Evolutionary conservation across 2,113 vertebrate species (phyloP).

Genomic region (Formicarius rufipectus): DNA sequence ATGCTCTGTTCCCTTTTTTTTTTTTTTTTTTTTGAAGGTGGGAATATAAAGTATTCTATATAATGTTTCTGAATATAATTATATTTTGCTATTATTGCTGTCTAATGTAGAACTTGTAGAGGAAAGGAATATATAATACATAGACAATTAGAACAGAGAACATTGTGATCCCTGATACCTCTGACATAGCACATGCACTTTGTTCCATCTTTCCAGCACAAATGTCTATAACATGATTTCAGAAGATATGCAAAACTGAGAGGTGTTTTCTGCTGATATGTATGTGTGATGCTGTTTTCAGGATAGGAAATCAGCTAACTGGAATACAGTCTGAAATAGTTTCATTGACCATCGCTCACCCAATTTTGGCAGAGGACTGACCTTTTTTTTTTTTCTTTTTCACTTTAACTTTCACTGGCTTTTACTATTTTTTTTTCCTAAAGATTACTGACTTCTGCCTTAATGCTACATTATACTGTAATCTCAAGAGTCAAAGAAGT

Average conservation of each 20-base stretch:
- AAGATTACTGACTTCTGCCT: neutral
- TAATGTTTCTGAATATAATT: neutral
- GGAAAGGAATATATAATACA: neutral
- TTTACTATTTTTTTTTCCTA: neutral
- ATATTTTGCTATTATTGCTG: neutral
- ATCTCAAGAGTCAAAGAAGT: neutral
- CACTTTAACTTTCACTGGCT: neutral
- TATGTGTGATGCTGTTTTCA: neutral
- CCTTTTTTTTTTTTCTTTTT: neutral
- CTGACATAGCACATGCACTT: neutral
- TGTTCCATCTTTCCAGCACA: neutral
- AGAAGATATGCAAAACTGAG: neutral
- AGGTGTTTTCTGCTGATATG: neutral
- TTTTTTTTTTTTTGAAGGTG: no score
- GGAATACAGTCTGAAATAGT: conserved; percentile 2
- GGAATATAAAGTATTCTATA: neutral
- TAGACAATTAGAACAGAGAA: neutral
- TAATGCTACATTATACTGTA: neutral
- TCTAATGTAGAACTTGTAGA: neutral
- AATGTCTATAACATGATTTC: neutral
- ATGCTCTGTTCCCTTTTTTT: neutral
- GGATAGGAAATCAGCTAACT: neutral
- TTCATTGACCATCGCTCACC: neutral
- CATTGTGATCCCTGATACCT: neutral
- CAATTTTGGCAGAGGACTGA: neutral